These are phyloP conservation scores for Drosophila longiperda DNA, from an alignment of 2,888 invertebrate genomes.

Conservation along the genomic window DNA sequence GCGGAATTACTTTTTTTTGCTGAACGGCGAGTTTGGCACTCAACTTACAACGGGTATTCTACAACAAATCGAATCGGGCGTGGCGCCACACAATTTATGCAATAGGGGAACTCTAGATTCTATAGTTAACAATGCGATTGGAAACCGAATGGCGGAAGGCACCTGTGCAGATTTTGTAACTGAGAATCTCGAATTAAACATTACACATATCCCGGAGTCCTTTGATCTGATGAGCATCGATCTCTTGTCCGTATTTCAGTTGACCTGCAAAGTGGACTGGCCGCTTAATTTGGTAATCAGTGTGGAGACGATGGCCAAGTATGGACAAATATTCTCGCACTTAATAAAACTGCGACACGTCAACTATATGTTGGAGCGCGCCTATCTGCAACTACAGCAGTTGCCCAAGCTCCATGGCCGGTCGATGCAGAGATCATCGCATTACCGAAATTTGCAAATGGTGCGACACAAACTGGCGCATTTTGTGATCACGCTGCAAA, in stretches of 20 bases:
- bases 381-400: conserved; percentile 89
- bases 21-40: conserved; percentile 92
- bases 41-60: conserved; percentile 90
- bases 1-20: conserved; percentile 91
- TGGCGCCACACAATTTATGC: conserved; percentile 88
- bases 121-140: conserved; percentile 89
- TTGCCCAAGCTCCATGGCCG: conserved; percentile 86
- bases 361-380: conserved; percentile 90
- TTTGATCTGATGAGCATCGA: conserved; percentile 89
- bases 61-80: conserved; percentile 88
- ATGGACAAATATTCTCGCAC: conserved; percentile 91
- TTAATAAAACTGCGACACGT: conserved; percentile 90
- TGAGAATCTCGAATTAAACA: conserved; percentile 87
- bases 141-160: conserved; percentile 88
- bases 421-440: conserved; percentile 87
- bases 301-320: conserved; percentile 89
- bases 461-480: conserved; percentile 91
- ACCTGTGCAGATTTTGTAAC: conserved; percentile 52
- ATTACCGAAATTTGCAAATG: conserved; percentile 90
- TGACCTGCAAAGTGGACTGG: conserved; percentile 91
- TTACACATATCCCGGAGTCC: conserved; percentile 86
- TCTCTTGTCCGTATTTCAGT: conserved; percentile 88
- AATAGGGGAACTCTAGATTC: conserved; percentile 89
- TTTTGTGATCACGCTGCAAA: conserved; percentile 90
- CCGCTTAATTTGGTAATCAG: conserved; percentile 92